These are phyloP conservation scores for Drosophila nikananu DNA, from an alignment of 1,140 invertebrate genomes.

Conservation along the genomic window DNA sequence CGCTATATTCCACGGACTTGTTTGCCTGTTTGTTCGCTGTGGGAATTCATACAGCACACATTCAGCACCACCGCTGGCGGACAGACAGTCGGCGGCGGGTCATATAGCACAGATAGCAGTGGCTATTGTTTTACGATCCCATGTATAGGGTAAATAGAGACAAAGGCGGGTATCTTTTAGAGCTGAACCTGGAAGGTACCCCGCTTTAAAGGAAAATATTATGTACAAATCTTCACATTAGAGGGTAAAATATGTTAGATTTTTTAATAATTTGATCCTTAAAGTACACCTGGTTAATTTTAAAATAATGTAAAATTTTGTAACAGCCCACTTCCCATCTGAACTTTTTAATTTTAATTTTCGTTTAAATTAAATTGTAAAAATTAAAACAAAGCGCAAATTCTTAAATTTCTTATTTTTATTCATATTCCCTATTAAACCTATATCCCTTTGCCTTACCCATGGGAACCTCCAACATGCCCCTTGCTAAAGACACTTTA, in stretches of 20 bases:
- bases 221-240: background rate
- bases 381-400: too few relatives aligned
- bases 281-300: background rate
- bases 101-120: slow-evolving; percentile 68
- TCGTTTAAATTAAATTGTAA: too few relatives aligned
- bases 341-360: background rate
- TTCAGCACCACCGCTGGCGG: slow-evolving; percentile 29
- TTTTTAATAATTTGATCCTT: background rate
- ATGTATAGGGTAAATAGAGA: slow-evolving; percentile 68
- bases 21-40: slow-evolving; percentile 74
- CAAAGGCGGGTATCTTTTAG: background rate
- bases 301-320: background rate
- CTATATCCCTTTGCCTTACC: slow-evolving; percentile 9
- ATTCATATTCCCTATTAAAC: background rate
- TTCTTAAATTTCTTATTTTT: background rate
- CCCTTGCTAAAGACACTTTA: slow-evolving; percentile 77
- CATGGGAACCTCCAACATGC: slow-evolving; percentile 23
- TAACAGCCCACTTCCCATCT: background rate
- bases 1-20: slow-evolving; percentile 30
- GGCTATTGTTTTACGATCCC: slow-evolving; percentile 79
- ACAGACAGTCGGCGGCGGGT: slow-evolving; percentile 46
- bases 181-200: slow-evolving; percentile 13
- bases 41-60: slow-evolving; percentile 70
- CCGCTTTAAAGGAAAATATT: background rate
- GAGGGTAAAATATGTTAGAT: background rate